phyloP scores from a whole-genome alignment of 2,797 vertebrate genomes.

The Phoebastria nigripes region DNA sequence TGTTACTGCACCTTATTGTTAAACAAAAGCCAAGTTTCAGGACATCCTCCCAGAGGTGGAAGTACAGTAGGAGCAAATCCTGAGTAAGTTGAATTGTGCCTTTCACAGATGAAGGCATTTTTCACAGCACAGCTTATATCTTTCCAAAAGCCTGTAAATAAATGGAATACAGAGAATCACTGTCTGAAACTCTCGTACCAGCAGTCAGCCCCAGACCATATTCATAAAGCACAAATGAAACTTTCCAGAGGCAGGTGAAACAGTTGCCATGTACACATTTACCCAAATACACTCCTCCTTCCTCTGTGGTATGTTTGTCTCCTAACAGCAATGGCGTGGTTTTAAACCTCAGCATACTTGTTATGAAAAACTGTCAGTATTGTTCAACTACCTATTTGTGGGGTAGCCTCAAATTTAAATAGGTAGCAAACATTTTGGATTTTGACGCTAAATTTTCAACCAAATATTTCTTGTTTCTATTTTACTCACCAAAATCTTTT shows the following conservation, averaged over 20 bases:
- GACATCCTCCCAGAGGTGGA: constrained; percentile 79
- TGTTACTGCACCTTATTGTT: constrained; percentile 79
- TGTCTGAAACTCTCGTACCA: neutral
- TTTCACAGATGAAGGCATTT: constrained; percentile 86
- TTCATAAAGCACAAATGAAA: neutral
- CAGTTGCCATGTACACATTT: neutral
- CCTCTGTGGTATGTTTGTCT: neutral
- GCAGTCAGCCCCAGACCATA: neutral
- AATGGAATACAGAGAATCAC: neutral
- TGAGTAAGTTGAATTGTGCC: constrained; percentile 77
- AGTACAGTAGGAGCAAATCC: constrained; percentile 74
- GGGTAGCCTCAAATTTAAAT: neutral
- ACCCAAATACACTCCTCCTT: neutral
- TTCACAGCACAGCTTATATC: constrained; percentile 85
- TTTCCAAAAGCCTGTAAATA: constrained; percentile 83
- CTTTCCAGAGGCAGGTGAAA: neutral
- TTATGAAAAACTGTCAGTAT: neutral
- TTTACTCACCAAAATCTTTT: constrained; percentile 78
- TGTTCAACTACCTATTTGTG: neutral
- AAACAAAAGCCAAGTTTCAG: constrained; percentile 83
- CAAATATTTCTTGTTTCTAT: neutral
- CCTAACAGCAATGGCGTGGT: neutral
- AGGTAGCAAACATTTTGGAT: neutral
- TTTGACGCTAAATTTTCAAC: neutral
- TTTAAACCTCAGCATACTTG: neutral